Conservation (phyloP, 2,797 vertebrate species). For the Rhynchonycteris naso region DNA sequence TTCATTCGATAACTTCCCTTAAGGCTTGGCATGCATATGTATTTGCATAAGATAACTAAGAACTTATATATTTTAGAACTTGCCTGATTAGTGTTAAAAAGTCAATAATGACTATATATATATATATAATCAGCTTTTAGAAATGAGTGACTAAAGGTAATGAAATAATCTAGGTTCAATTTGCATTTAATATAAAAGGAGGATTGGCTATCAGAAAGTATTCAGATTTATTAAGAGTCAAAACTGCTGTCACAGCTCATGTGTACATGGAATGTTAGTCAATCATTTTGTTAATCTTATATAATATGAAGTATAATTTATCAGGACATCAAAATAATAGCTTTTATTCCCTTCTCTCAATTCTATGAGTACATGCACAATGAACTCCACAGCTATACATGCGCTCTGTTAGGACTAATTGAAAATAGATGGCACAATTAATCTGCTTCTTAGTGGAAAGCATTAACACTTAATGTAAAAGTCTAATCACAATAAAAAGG, state of each 20-base stretch:
- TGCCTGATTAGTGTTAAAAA: constrained; percentile 55
- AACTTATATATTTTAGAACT: constrained; percentile 69
- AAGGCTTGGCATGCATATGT: background rate
- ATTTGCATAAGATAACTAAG: constrained; percentile 45
- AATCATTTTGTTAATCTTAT: constrained; percentile 88
- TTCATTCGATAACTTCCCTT: constrained; percentile 33
- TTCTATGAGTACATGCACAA: constrained; percentile 85
- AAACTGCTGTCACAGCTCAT: constrained; percentile 83
- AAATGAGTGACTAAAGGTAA: constrained; percentile 81
- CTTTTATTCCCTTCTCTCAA: constrained; percentile 84
- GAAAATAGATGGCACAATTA: constrained; percentile 89
- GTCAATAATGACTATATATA: constrained; percentile 59
- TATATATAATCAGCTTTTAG: constrained; percentile 71
- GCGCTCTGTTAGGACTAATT: constrained; percentile 87
- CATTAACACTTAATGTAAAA: constrained; percentile 86
- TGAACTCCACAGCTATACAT: constrained; percentile 85
- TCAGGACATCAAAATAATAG: constrained; percentile 88
- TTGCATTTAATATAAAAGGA: constrained; percentile 81
- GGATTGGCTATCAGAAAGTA: constrained; percentile 80
- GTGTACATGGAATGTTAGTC: constrained; percentile 86
- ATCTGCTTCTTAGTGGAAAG: constrained; percentile 85
- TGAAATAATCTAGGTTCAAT: constrained; percentile 81
- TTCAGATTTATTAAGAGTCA: constrained; percentile 84
- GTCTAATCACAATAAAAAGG: constrained; percentile 85
- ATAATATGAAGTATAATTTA: constrained; percentile 86